Evolutionary conservation across 2,113 vertebrate genomes (phyloP).

Genomic region (Notechis scutatus): DNA sequence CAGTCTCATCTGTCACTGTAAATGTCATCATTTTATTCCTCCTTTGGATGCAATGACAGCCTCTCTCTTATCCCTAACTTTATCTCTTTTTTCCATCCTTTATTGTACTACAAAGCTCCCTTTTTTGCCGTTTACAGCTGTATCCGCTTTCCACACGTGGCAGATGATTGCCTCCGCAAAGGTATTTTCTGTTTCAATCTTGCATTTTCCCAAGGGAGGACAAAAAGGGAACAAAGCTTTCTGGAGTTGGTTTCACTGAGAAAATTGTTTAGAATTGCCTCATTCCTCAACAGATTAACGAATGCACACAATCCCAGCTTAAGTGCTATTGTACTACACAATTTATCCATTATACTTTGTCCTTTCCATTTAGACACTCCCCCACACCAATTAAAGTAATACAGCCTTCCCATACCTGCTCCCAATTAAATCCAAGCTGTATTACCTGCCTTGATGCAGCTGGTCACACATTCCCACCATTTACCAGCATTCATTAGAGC

Average conservation of each 20-base stretch:
- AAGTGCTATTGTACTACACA: constrained; percentile 98
- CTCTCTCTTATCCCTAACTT: constrained; percentile 85
- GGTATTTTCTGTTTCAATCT: constrained; percentile 99
- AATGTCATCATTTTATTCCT: constrained; percentile 94
- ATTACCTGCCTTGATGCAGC: constrained; percentile 96
- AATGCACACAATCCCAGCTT: constrained; percentile 95
- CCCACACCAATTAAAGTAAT: constrained; percentile 99
- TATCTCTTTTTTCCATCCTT: constrained; percentile 89
- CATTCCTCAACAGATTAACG: constrained; percentile 99
- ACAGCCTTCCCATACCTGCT: constrained; percentile 99
- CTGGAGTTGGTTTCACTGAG: constrained; percentile 98
- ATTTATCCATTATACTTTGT: constrained; percentile 99
- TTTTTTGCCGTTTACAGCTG: constrained; percentile 82
- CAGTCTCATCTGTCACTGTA: constrained; percentile 91
- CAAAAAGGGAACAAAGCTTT: constrained; percentile 85
- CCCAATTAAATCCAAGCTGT: constrained; percentile 97
- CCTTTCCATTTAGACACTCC: constrained; percentile 92
- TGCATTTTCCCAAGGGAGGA: constrained; percentile 97
- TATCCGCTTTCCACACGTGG: constrained; percentile 97
- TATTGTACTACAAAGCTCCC: constrained; percentile 89
- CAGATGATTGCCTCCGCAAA: constrained; percentile 93
- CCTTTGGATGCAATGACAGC: constrained; percentile 82
- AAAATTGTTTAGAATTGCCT: constrained; percentile 99
- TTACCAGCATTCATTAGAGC: constrained; percentile 90
- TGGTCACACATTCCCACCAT: constrained; percentile 86